Evolutionary conservation across 2,797 vertebrate species (phyloP).

Genomic region (Etheostoma nigrum): DNA sequence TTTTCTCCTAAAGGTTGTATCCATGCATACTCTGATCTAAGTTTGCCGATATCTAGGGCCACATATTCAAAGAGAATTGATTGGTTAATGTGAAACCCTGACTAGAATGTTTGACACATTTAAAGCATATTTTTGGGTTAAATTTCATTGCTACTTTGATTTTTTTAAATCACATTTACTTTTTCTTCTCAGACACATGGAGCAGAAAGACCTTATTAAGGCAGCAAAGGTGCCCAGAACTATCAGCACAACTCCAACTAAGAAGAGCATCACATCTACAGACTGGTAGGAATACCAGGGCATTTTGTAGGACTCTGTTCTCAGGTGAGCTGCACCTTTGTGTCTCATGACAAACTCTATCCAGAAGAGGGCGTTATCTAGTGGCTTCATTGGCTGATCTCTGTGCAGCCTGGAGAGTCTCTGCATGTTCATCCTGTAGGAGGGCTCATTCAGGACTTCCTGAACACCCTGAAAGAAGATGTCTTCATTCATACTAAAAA

Average conservation of each 20-base stretch:
- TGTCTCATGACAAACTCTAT: conserved; percentile 81
- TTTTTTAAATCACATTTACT: conserved; percentile 18
- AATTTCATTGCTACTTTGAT: not conserved
- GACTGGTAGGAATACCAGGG: conserved; percentile 80
- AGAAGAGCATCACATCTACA: conserved; percentile 71
- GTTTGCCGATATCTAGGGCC: not conserved
- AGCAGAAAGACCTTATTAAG: conserved; percentile 56
- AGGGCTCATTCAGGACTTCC: conserved; percentile 78
- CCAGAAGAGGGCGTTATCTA: conserved; percentile 83
- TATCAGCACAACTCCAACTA: conserved; percentile 43
- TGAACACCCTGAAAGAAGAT: conserved; percentile 70
- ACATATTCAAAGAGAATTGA: not conserved
- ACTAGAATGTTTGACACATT: not conserved
- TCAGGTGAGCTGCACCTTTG: conserved; percentile 77
- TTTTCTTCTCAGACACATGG: conserved; percentile 48
- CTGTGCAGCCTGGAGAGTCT: conserved; percentile 77
- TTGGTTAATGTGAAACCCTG: not conserved
- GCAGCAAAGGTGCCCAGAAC: conserved; percentile 24
- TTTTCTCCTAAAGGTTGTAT: not conserved
- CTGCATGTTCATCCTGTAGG: conserved; percentile 80
- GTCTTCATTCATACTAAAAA: conserved; percentile 53
- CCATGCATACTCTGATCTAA: not conserved
- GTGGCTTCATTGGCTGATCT: conserved; percentile 72
- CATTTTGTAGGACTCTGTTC: conserved; percentile 76
- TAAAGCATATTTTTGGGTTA: not conserved